A percentile compares a stretch with the other conserved stretches of the same genome.
These are phyloP conservation scores for Abscondita cerata DNA, from an alignment of 2,888 invertebrate species.

Conservation along the genomic window DNA sequence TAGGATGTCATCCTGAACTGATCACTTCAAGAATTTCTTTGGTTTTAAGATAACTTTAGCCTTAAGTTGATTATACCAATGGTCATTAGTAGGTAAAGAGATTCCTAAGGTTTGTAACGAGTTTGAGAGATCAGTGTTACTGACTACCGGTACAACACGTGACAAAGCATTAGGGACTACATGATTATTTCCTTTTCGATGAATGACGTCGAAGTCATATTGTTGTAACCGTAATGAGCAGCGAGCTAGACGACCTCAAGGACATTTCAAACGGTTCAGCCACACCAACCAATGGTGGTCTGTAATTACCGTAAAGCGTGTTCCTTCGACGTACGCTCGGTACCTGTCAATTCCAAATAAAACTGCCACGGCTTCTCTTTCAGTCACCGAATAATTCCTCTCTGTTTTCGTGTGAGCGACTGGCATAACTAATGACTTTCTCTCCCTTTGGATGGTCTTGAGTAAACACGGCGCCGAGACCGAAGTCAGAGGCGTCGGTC, in stretches of 20 bases:
- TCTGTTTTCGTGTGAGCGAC: constrained; percentile 19
- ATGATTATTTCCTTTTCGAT: constrained; percentile 13
- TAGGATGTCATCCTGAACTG: too few species aligned
- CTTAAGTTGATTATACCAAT: too few species aligned
- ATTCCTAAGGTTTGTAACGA: too few species aligned
- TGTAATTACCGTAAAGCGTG: constrained; percentile 38
- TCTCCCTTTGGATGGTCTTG: constrained; percentile 13
- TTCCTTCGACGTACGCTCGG: constrained; percentile 25
- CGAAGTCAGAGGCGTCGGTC: constrained; percentile 40
- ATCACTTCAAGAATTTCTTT: background rate
- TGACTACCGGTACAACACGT: too few species aligned
- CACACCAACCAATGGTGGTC: constrained; percentile 40
- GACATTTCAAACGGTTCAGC: constrained; percentile 29
- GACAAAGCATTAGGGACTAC: too few species aligned
- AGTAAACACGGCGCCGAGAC: constrained; percentile 29
- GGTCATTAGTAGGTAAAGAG: too few species aligned
- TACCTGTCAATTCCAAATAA: constrained; percentile 20
- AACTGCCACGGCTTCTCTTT: constrained; percentile 21
- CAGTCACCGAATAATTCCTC: constrained; percentile 23
- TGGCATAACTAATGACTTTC: constrained; percentile 24
- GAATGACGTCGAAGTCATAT: constrained; percentile 28
- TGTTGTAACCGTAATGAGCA: constrained; percentile 27
- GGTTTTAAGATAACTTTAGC: too few species aligned
- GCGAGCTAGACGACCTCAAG: constrained; percentile 13
- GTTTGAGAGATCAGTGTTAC: too few species aligned